These are phyloP conservation scores for Caenorhabditis sp. DNA, from an alignment of 2,888 invertebrate species.

Conservation along the genomic window DNA sequence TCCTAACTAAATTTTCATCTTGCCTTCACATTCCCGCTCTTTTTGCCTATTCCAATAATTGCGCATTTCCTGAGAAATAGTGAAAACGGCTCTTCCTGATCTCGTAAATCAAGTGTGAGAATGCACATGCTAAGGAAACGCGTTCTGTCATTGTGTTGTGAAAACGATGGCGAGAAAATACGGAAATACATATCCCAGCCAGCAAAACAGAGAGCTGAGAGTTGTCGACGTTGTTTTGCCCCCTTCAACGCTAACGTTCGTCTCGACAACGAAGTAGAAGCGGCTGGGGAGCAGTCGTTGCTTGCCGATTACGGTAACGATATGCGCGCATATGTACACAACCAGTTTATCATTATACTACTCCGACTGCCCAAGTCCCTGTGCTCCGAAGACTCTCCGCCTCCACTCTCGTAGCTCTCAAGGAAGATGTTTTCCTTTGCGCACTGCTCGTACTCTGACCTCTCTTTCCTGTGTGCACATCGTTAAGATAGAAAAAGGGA, in stretches of 20 bases:
- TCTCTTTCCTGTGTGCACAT: constrained; percentile 61
- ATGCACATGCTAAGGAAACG: constrained; percentile 34
- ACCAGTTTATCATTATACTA: constrained; percentile 56
- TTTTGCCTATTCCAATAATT: constrained; percentile 28
- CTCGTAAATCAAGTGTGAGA: constrained; percentile 55
- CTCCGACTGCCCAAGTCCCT: constrained; percentile 23
- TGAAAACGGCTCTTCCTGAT: constrained; percentile 46
- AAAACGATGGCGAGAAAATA: constrained; percentile 25
- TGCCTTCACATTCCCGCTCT: background rate
- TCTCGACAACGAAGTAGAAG: background rate
- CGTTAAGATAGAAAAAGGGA: constrained; percentile 19
- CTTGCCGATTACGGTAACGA: constrained; percentile 50
- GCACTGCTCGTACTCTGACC: constrained; percentile 54
- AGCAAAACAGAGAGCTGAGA: constrained; percentile 27
- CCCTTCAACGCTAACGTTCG: constrained; percentile 4
- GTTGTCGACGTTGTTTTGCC: constrained; percentile 33
- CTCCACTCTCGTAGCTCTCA: constrained; percentile 45
- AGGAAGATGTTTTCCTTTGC: constrained; percentile 57
- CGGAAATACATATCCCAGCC: constrained; percentile 48
- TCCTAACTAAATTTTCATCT: background rate
- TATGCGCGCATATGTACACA: constrained; percentile 42
- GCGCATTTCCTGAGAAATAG: constrained; percentile 28
- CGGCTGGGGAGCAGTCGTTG: constrained; percentile 9
- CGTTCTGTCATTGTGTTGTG: constrained; percentile 35
- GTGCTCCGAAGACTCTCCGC: constrained; percentile 45